A percentile compares a stretch with the other conserved stretches of the same genome.
Conservation (phyloP, 2,888 invertebrate species). For the Strigamia transsilvanica region DNA sequence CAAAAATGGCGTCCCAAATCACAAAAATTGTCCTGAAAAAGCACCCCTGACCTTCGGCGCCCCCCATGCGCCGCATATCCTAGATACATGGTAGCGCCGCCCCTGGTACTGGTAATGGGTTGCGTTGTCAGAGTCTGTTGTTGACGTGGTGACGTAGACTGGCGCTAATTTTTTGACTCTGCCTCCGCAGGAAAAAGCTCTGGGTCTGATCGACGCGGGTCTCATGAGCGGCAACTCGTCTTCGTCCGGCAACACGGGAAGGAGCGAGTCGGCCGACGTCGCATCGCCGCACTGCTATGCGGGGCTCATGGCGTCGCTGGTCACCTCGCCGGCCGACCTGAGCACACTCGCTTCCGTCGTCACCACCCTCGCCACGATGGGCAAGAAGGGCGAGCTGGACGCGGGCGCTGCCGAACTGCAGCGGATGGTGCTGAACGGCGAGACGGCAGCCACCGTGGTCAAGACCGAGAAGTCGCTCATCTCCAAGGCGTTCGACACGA, state of each 20-base stretch:
- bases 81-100: no score
- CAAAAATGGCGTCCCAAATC: no score
- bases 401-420: conserved; percentile 66
- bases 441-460: conserved; percentile 71
- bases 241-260: conserved; percentile 48
- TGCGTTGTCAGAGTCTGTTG: no score
- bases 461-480: conserved; percentile 73
- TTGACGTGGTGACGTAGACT: no score
- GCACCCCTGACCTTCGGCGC: no score
- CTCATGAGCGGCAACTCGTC: conserved; percentile 46
- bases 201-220: conserved; percentile 52
- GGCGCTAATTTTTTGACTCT: no score
- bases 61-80: no score
- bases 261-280: conserved; percentile 13
- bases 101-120: no score
- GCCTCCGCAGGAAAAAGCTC: conserved; percentile 48
- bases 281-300: conserved; percentile 25
- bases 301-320: background rate
- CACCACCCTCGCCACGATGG: conserved; percentile 66
- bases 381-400: conserved; percentile 60
- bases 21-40: no score
- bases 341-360: conserved; percentile 67
- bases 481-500: conserved; percentile 77
- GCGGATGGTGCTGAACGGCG: conserved; percentile 65
- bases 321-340: conserved; percentile 61